Percentiles rank a stretch among this genome's conserved stretches.
These are phyloP conservation scores for Camponotus floridanus DNA, from an alignment of 1,140 invertebrate genomes.

Conservation along the genomic window DNA sequence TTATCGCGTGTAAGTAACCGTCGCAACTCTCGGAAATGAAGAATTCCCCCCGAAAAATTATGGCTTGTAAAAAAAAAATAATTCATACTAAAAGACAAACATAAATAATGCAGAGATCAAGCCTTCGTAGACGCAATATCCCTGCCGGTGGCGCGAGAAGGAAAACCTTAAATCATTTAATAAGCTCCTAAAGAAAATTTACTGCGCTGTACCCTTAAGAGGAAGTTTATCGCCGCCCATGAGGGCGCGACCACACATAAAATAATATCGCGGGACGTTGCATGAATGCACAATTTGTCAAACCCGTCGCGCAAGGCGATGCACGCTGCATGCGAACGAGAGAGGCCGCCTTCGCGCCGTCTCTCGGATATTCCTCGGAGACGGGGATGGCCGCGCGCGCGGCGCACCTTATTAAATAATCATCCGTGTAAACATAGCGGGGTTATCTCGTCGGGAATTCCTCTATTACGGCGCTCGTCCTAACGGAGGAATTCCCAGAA, in stretches of 20 bases:
- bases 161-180: not conserved
- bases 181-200: not conserved
- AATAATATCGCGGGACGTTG: constrained; percentile 6
- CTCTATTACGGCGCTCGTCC: no score
- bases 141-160: not conserved
- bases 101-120: not conserved
- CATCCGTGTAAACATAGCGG: constrained; percentile 1
- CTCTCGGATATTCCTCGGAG: not conserved
- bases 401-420: constrained; percentile 32
- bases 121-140: not conserved
- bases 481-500: constrained; percentile 12
- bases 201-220: not conserved
- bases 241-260: not conserved
- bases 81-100: no score
- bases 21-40: constrained; percentile 34
- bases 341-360: not conserved
- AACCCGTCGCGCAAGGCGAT: not conserved
- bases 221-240: not conserved
- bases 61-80: not conserved
- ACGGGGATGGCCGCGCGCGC: no score
- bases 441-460: not conserved
- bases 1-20: not conserved
- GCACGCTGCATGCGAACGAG: not conserved
- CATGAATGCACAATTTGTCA: constrained; percentile 46
- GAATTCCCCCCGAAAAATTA: not conserved